phyloP scores from a whole-genome alignment of 2,888 invertebrate species.

The Drosophila trichaetosa region DNA sequence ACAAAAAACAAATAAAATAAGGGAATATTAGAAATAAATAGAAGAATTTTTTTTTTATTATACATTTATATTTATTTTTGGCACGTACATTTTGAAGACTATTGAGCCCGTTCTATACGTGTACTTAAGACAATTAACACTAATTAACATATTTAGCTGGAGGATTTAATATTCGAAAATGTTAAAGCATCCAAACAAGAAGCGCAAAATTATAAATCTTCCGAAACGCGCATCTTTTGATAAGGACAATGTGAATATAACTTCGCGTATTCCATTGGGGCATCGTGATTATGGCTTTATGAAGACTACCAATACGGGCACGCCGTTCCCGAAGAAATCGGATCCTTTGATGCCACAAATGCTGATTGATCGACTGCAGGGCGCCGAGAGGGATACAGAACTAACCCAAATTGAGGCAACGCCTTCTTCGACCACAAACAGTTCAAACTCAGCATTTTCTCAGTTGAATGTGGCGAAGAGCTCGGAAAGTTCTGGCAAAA shows the following conservation, averaged over 20 bases:
- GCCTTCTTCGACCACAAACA: background rate
- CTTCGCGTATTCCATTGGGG: conserved; percentile 13
- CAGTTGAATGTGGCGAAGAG: background rate
- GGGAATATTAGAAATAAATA: background rate
- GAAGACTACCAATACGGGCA: conserved; percentile 27
- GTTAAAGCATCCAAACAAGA: background rate
- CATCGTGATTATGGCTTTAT: conserved; percentile 50
- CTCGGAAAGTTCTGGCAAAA: background rate
- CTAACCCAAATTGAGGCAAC: rapidly evolving
- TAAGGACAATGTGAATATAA: conserved; percentile 10
- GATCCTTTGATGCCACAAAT: conserved; percentile 7
- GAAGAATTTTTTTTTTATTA: background rate
- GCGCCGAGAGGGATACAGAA: background rate
- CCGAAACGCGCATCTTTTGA: conserved; percentile 9
- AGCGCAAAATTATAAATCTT: no score
- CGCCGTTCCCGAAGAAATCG: conserved; percentile 42
- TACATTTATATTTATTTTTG: background rate
- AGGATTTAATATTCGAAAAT: background rate
- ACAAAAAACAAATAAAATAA: background rate
- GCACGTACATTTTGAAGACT: background rate
- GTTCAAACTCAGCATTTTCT: background rate
- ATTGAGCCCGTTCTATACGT: background rate
- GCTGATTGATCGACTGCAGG: conserved; percentile 21
- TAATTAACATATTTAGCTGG: background rate
- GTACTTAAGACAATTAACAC: background rate